phyloP scores from a whole-genome alignment of 2,888 invertebrate genomes.

The Tetranychus piercei region DNA sequence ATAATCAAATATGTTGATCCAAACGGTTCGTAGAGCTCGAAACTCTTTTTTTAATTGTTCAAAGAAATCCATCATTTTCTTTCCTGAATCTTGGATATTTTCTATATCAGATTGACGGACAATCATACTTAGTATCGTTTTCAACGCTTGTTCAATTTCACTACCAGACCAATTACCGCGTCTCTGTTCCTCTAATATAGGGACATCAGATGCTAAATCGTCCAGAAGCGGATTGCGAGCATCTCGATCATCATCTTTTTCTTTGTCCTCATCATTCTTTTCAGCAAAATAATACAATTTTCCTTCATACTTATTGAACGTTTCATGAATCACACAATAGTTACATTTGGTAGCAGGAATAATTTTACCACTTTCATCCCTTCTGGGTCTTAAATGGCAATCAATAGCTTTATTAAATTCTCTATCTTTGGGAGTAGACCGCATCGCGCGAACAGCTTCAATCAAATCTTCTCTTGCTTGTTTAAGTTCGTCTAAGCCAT shows the following conservation, averaged over 20 bases:
- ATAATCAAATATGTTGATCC: slow-evolving; percentile 33
- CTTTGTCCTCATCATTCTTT: slow-evolving; percentile 13
- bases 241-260: neutral
- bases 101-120: neutral
- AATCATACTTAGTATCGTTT: slow-evolving; percentile 32
- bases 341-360: slow-evolving; percentile 30
- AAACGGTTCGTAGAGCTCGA: slow-evolving; percentile 34
- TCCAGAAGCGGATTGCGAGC: neutral
- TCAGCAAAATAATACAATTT: slow-evolving; percentile 31
- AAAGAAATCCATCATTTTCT: slow-evolving; percentile 40
- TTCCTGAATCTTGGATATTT: slow-evolving; percentile 36
- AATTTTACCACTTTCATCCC: slow-evolving; percentile 14
- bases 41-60: slow-evolving; percentile 48
- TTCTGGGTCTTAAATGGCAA: slow-evolving; percentile 41
- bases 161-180: slow-evolving; percentile 47
- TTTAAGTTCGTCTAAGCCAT: slow-evolving; percentile 32
- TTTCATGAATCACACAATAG: slow-evolving; percentile 32
- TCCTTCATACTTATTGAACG: slow-evolving; percentile 32
- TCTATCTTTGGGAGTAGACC: slow-evolving; percentile 29
- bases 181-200: slow-evolving; percentile 32
- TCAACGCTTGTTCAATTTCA: slow-evolving; percentile 42
- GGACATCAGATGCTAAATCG: slow-evolving; percentile 12
- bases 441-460: slow-evolving; percentile 31
- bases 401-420: slow-evolving; percentile 38
- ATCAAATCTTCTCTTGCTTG: slow-evolving; percentile 31